Evolutionary conservation across 2,797 vertebrate genomes (phyloP), one percentile per base, ranked within the genome.

Genomic region (Ispidina picta): DNA sequence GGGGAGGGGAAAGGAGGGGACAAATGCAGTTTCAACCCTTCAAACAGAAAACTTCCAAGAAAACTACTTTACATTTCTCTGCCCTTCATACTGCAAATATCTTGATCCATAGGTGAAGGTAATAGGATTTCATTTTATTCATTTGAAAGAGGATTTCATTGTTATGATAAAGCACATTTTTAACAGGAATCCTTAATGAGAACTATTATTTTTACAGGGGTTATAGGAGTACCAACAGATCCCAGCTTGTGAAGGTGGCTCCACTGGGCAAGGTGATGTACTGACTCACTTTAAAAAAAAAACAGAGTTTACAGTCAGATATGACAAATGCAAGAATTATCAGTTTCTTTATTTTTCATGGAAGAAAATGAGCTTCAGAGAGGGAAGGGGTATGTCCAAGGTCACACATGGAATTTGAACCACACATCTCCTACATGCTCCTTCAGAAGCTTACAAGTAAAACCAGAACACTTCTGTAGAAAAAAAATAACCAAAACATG

Each of bases 61-160:
- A 21, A 87, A 28, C 69, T 77, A 7, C 0, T 91, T 74, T 66
- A 59, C 66, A 56, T 93, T 85, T 91, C 69, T 85, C 83, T 90
- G 51, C 49, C 62, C 21, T 88, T 89, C 95, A 66, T 0, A 18
- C 70, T 62, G 78, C 41, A 92, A 95, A 93, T 91, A 84, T 58
- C 81, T 77, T 72, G 49, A 62, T 90, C 54, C 51, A 20, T 6
- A 84, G 75, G 35, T 84, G 62, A 71, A 89, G 70, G 41, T n/a
- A 79, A 60, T 43, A 54, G n/a, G 62, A 84, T 89, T 90, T 92
- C 16, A 79, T 90, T 82, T 93, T 74, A 90, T 84, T 91, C 82
- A 88, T 80, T 48, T 62, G 37, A 83, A 85, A 83, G 43, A 75
- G 6, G 55, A 83, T 85, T 90, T 85, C 23, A 80, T 58, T 72